These are phyloP conservation scores for Xestia rhomboidea DNA, from an alignment of 2,888 invertebrate species.

Conservation along the genomic window DNA sequence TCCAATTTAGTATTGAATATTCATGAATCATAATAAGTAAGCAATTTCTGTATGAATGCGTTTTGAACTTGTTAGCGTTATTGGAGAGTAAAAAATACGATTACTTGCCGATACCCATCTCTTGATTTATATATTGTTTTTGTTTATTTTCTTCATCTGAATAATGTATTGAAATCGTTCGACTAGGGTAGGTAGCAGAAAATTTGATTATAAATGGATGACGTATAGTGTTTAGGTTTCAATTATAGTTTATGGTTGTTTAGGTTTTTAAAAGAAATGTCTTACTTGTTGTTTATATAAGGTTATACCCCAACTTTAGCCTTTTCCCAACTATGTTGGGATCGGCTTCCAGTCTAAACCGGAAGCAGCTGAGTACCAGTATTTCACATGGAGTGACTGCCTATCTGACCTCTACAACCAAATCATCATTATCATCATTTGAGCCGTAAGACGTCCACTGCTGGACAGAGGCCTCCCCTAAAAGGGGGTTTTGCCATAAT, in stretches of 20 bases:
- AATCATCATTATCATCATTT: no score
- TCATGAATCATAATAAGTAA: constrained; percentile 76
- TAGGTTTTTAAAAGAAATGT: no score
- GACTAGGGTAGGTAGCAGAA: constrained; percentile 42
- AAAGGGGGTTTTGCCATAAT: no score
- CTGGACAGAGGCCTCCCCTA: no score
- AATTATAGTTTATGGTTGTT: constrained; percentile 14
- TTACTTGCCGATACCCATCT: constrained; percentile 60
- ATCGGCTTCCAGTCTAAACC: neutral
- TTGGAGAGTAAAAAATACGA: constrained; percentile 65
- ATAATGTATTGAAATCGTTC: constrained; percentile 60
- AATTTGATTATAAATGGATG: constrained; percentile 55
- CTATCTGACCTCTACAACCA: neutral
- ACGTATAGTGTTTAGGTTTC: constrained; percentile 31
- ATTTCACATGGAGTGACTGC: neutral
- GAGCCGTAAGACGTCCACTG: no score
- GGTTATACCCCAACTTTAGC: no score
- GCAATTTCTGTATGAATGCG: constrained; percentile 71
- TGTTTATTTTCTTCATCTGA: constrained; percentile 60
- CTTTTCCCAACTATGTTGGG: no score
- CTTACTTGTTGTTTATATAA: no score
- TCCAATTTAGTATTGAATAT: constrained; percentile 71
- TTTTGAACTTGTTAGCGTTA: constrained; percentile 63
- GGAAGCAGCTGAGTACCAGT: neutral
- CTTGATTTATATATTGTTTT: constrained; percentile 61